phyloP scores from a whole-genome alignment of 2,888 invertebrate genomes.

The Brachypalpus laphriformis region DNA sequence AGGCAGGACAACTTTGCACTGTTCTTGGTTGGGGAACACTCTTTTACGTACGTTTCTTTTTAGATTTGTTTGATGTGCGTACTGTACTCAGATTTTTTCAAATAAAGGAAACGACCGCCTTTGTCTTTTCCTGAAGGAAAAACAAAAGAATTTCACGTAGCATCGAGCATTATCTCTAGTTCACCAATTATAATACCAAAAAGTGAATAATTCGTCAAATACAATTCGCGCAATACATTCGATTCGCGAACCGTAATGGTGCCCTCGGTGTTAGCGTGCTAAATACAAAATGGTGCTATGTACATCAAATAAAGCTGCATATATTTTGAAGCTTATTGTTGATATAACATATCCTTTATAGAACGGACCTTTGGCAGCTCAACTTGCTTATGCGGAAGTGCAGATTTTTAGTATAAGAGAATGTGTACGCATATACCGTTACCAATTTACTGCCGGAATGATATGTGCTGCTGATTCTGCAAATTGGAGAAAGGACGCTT shows the following conservation, averaged over 20 bases:
- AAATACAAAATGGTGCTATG: background rate
- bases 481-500: slow-evolving; percentile 16
- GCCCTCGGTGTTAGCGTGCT: background rate
- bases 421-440: slow-evolving; percentile 11
- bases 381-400: slow-evolving; percentile 9
- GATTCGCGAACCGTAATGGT: no score
- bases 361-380: slow-evolving; percentile 27
- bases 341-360: background rate
- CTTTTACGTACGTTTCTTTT: slow-evolving; percentile 17
- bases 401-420: background rate
- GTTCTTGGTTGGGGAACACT: slow-evolving; percentile 51
- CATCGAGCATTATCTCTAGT: no score
- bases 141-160: no score
- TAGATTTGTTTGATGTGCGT: background rate
- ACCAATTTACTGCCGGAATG: slow-evolving; percentile 23
- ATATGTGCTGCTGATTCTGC: slow-evolving; percentile 26
- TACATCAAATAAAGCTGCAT: background rate
- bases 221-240: no score
- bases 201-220: no score
- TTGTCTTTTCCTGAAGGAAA: no score
- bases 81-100: no score
- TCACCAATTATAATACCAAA: no score
- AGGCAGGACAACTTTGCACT: background rate
- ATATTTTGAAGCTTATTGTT: background rate
- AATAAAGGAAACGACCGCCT: no score